Base-by-base conservation (phyloP, 1,140 invertebrate genomes). In the Sinella curviseta region DNA sequence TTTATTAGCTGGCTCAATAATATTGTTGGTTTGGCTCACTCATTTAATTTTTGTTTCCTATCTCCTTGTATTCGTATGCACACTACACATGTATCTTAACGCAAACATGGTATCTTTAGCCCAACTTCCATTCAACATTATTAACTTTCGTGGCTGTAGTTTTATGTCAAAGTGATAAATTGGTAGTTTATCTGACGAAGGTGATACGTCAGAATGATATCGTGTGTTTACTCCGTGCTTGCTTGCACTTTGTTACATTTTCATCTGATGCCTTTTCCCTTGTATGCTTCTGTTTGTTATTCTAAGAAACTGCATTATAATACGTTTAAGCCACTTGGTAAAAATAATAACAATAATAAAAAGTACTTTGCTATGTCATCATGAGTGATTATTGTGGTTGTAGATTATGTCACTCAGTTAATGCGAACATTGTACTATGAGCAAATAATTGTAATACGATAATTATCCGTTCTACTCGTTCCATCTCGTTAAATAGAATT, bases 351-450 rank as follows among this genome's bases (percentile, higher is more conserved):
- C n/a, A n/a, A n/a, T n/a, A n/a, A n/a, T n/a, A n/a, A n/a, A n/a
- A n/a, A n/a, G n/a, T n/a, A n/a, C n/a, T n/a, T 48, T 48, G 39
- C n/a, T 48, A 48, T 48, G 39, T 48, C 39, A 48, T 48, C 39
- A 48, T 48, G 39, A 48, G 8, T 48, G 39, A 48, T 48, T 20
- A 48, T 48, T 48, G 39, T 20, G 39, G 39, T 48, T 20, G 39
- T 48, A 48, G 39, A 48, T 48, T 33, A 70, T 31, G 65, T 70
- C 65, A 70, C 31, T 70, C 31, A 70, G 31, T 70, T 70, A 70
- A 33, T 31, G 8, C 31, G 65, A 33, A 60, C 24, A n/a, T n/a
- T n/a, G n/a, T n/a, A n/a, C n/a, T n/a, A n/a, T n/a, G n/a, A n/a
- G n/a, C n/a, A n/a, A n/a, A n/a, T n/a, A n/a, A n/a, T n/a, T n/a